Evolutionary conservation across 2,888 invertebrate genomes (phyloP), one percentile per base, ranked within the genome.

Genomic region (Auanema sp.): DNA sequence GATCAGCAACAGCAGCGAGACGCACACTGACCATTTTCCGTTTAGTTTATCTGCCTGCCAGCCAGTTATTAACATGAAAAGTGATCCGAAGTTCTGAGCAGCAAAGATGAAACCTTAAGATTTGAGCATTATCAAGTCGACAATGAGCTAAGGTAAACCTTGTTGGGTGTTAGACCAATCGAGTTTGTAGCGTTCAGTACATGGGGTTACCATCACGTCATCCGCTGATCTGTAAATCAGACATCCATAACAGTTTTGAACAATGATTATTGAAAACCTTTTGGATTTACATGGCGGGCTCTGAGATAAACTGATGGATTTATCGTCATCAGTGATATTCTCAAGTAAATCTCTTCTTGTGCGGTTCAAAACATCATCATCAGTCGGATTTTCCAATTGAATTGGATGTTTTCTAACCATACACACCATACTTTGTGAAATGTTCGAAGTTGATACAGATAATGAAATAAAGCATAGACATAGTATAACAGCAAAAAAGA

Each of bases 11-110:
- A 69, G 40, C 52, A 81, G 59, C 0, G 77, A 68, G 5, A 71
- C 68, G 12, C 73, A 70, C n/a, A 81, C 79, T 10, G 79, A 75
- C 79, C 80, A 81, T 60, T 81, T 81, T 56, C 77, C 71, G 67
- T 81, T 81, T 14, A 80, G 60, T 2, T 79, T 64, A 60, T 81
- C 81, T 1, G 81, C 79, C 51, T 79, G 77, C 47, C 77, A 71
- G 8, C 81, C 81, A 4, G 78, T 75, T 21, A 79, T 43, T 23
- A 81, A 57, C 81, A 81, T 81, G 44, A 78, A 65, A 5, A 81
- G 60, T 5, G 78, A 78, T n/a, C 81, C 81, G 52, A 77, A 75
- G 60, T 81, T 81, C 66, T 81, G 81, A 4, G 78, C 81, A 18
- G 81, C 79, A 64, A 79, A 80, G 16, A 82, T 72, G 43, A 81